Evolutionary conservation across 1,140 invertebrate species (phyloP).

Genomic region (Chironomus striatipennis): DNA sequence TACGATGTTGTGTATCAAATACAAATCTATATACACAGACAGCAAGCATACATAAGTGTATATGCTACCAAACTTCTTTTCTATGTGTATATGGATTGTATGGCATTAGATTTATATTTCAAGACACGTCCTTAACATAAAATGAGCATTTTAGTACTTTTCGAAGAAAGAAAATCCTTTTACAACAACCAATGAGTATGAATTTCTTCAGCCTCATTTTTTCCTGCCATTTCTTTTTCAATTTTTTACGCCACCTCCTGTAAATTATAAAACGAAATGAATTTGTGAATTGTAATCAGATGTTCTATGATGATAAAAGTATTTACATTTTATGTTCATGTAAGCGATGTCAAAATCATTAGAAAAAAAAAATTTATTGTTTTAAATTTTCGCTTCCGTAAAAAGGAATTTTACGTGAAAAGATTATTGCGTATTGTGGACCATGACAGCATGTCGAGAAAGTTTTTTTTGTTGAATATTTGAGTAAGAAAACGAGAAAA

Average conservation of each 20-base stretch:
- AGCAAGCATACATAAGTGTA: neutral
- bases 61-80: neutral
- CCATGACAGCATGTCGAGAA: too few species aligned
- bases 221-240: neutral
- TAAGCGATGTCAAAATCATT: conserved; percentile 10
- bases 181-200: neutral
- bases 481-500: too few species aligned
- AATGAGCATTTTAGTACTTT: conserved; percentile 14
- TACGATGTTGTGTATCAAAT: too few species aligned
- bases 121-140: conserved; percentile 1
- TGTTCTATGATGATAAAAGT: neutral
- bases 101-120: conserved; percentile 1
- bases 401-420: neutral
- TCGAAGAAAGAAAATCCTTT: neutral
- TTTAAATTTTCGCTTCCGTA: neutral
- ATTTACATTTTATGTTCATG: neutral
- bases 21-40: neutral
- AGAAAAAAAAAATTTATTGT: neutral
- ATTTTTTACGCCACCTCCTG: neutral
- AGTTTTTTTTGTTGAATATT: too few species aligned
- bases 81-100: neutral
- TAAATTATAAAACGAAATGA: neutral
- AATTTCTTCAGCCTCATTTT: neutral
- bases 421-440: neutral
- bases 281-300: conserved; percentile 2